phyloP scores from a whole-genome alignment of 2,888 invertebrate genomes.

The Agonum fuliginosum region DNA sequence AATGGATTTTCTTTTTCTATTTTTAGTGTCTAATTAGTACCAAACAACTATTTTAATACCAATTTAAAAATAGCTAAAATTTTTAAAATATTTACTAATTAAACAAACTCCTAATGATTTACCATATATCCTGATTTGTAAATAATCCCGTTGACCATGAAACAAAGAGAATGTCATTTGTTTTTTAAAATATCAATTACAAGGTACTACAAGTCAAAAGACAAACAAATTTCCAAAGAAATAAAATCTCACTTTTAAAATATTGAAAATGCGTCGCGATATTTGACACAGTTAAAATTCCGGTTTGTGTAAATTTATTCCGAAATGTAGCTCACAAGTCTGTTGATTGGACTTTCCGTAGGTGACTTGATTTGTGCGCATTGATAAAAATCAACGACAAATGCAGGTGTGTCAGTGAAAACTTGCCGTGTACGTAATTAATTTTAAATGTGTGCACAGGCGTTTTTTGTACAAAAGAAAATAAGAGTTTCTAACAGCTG shows the following conservation, averaged over 20 bases:
- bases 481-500: background rate
- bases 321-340: constrained; percentile 27
- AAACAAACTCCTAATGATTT: too few relatives aligned
- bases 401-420: constrained; percentile 26
- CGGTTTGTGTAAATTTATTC: constrained; percentile 27
- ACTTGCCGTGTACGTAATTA: constrained; percentile 7
- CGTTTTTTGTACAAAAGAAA: background rate
- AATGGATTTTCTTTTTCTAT: too few relatives aligned
- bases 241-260: background rate
- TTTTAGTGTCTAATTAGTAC: too few relatives aligned
- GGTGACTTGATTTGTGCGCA: constrained; percentile 26
- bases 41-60: too few relatives aligned
- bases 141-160: constrained; percentile 13
- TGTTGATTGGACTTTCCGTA: constrained; percentile 12
- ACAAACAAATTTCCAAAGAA: background rate
- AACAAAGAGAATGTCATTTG: constrained; percentile 22
- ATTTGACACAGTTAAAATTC: constrained; percentile 6
- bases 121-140: too few relatives aligned
- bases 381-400: constrained; percentile 33
- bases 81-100: too few relatives aligned
- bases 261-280: background rate
- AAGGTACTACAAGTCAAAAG: background rate
- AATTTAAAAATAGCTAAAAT: too few relatives aligned
- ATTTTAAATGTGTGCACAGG: background rate
- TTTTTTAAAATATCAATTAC: constrained; percentile 18